Conservation (phyloP, 2,113 vertebrate genomes). For the Campylomormyrus tamandua region DNA sequence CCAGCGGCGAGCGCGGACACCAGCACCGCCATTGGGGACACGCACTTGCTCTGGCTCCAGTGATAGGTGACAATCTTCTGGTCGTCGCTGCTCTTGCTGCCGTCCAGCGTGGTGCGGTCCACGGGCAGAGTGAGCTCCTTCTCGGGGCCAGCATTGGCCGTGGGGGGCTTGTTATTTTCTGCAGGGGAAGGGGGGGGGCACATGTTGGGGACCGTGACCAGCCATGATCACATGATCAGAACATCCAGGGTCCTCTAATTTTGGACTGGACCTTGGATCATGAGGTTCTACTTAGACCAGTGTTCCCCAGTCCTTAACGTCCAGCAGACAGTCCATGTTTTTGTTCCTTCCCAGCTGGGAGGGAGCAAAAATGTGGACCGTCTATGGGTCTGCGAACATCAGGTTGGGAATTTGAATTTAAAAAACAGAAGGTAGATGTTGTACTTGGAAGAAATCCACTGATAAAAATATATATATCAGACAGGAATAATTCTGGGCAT, state of each 20-base stretch:
- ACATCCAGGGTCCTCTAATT: background rate
- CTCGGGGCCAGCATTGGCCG: conserved; percentile 89
- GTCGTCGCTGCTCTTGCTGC: conserved; percentile 88
- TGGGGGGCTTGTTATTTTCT: conserved; percentile 96
- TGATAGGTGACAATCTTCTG: conserved; percentile 83
- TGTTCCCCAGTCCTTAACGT: background rate
- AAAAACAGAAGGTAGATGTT: background rate
- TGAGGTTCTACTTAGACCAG: background rate
- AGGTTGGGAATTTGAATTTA: background rate
- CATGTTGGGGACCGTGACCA: background rate
- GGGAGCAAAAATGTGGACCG: background rate
- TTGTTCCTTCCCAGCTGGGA: background rate
- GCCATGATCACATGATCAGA: background rate
- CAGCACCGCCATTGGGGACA: conserved; percentile 14
- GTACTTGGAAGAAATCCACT: background rate
- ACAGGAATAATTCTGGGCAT: too few species aligned
- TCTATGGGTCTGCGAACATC: background rate
- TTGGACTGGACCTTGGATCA: background rate
- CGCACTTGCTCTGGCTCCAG: conserved; percentile 84
- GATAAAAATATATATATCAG: background rate
- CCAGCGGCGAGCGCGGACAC: conserved; percentile 31
- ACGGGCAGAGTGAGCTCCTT: conserved; percentile 92
- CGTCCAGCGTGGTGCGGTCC: conserved; percentile 86
- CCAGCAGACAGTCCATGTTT: background rate
- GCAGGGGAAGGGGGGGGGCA: background rate